Percentiles rank a stretch among this genome's conserved stretches.
phyloP scores from a whole-genome alignment of 2,797 vertebrate genomes.

The Ammospiza maritima region DNA sequence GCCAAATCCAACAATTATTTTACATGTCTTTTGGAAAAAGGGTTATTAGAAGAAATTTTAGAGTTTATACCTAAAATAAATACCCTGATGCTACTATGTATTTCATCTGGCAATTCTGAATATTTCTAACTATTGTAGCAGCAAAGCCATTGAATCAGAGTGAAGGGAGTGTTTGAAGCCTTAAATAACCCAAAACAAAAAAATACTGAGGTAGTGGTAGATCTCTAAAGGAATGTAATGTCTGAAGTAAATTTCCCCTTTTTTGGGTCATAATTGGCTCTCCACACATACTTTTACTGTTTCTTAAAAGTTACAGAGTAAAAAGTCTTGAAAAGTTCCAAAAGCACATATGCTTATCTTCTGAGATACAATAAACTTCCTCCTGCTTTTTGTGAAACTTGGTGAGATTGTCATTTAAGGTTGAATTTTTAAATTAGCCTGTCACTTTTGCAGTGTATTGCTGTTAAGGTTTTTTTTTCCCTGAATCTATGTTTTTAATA shows the following conservation, averaged over 20 bases:
- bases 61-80: not conserved
- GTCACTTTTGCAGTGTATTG: not conserved
- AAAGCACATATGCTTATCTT: rapidly evolving
- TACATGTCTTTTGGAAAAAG: not conserved
- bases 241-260: not conserved
- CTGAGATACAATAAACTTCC: not conserved
- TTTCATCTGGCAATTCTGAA: not conserved
- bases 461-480: rapidly evolving
- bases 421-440: not conserved
- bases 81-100: not conserved
- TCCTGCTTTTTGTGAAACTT: not conserved
- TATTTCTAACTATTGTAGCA: not conserved
- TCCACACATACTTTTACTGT: not conserved
- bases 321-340: not conserved
- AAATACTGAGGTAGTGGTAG: not conserved
- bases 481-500: not conserved
- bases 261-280: not conserved
- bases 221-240: not conserved
- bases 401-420: not conserved
- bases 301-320: not conserved
- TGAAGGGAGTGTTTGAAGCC: not conserved
- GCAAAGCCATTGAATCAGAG: not conserved
- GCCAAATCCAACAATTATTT: not conserved
- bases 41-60: not conserved
- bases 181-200: not conserved